Conservation (phyloP, 2,888 invertebrate genomes). For the Lamellibrachia columna region DNA sequence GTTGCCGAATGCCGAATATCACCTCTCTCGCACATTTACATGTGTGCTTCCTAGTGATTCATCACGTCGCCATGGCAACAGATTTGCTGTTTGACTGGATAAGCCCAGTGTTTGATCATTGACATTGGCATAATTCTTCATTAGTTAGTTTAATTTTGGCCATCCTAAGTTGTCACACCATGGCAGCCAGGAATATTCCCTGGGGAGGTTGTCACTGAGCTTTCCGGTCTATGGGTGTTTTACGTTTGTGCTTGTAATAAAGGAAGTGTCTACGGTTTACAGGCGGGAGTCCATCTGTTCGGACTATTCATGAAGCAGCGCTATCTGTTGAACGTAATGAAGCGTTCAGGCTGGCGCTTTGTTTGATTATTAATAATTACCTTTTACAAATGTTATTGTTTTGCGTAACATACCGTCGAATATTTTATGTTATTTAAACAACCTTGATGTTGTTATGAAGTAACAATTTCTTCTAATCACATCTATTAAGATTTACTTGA, state of each 20-base stretch:
- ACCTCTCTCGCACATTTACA: neutral
- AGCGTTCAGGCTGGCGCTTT: neutral
- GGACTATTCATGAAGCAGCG: neutral
- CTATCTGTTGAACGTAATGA: neutral
- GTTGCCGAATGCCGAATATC: neutral
- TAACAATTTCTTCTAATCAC: too few relatives aligned
- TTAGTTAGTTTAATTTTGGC: neutral
- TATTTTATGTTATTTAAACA: too few relatives aligned
- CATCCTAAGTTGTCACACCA: neutral
- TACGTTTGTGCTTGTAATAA: neutral
- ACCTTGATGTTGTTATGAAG: too few relatives aligned
- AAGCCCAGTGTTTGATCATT: conserved; percentile 16
- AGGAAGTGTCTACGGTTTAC: neutral
- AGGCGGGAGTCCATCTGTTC: neutral
- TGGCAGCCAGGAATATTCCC: neutral
- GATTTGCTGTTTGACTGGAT: conserved; percentile 12
- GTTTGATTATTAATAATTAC: neutral
- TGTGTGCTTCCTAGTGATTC: neutral
- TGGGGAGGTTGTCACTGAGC: neutral
- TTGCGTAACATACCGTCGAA: too few relatives aligned
- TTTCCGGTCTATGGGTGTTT: neutral
- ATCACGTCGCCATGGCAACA: neutral
- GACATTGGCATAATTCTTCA: conserved; percentile 16
- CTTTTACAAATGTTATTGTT: neutral
- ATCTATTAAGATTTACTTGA: too few relatives aligned